These are phyloP conservation scores for Heliconius charithonia DNA, from an alignment of 2,888 invertebrate species.

Conservation along the genomic window DNA sequence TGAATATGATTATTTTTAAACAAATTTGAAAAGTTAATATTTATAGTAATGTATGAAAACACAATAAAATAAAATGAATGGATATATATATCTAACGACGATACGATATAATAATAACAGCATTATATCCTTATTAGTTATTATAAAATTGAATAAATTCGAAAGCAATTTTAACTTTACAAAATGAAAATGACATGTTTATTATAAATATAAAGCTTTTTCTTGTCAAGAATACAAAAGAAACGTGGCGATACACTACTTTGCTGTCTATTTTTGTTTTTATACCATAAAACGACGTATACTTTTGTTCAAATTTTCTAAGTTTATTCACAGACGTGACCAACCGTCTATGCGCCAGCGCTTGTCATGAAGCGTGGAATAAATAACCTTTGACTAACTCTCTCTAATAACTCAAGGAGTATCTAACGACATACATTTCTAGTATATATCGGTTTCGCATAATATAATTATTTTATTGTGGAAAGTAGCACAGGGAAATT, in stretches of 20 bases:
- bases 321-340: conserved; percentile 25
- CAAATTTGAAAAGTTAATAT: neutral
- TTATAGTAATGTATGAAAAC: neutral
- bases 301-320: conserved; percentile 15
- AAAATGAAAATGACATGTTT: neutral
- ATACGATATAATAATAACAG: neutral
- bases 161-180: conserved; percentile 47
- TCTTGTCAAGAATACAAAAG: neutral
- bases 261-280: neutral
- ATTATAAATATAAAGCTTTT: neutral
- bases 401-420: conserved; percentile 13
- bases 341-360: conserved; percentile 15
- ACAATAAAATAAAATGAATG: neutral
- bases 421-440: neutral
- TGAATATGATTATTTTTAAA: neutral
- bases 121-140: neutral
- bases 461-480: neutral
- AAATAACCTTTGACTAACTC: conserved; percentile 1
- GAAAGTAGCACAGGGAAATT: neutral
- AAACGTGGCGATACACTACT: neutral
- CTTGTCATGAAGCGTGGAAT: conserved; percentile 21
- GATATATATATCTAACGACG: too few species aligned
- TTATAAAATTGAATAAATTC: neutral
- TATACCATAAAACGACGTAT: conserved; percentile 5
- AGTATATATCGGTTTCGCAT: neutral